Evolutionary conservation across 2,113 vertebrate species (phyloP), one percentile per base, ranked within the genome.

Genomic region (Glaucidium brasilianum): DNA sequence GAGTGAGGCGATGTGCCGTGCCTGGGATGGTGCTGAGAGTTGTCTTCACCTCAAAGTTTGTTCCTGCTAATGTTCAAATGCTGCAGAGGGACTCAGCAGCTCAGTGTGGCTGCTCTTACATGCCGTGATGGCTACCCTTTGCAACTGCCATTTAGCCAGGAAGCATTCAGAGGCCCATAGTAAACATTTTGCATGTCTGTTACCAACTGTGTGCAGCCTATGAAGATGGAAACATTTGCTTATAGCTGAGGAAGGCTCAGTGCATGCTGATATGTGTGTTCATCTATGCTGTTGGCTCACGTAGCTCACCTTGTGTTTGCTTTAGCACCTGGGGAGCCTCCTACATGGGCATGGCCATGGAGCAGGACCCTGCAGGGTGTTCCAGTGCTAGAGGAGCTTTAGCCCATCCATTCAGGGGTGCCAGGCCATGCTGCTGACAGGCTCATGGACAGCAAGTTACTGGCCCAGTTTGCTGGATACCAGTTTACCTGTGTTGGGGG

Each of bases 341-440:
- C 39, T 79, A 47, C 1, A 0, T 7, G 4, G 60, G 30, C 53
- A 83, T 1, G 1, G 56, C 78, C 2, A 0, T 30, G 22, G 49
- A 83, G 43, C 34, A 75, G 34, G n/a, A 15, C 63, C 27, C 45
- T 83, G 27, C 52, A 52, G n/a, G 8, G 27, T 75, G 25, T 88
- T 87, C 37, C 11, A 34, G 52, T 32, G 27, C 17, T 41, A 34
- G 59, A 63, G 50, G 37, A 77, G 60, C 30, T 84, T 86, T 69
- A 86, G 37, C 27, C 22, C 8, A 21, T 53, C 15, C 0, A 0
- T 66, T 78, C 25, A 45, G 18, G 53, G 39, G 21, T 78, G n/a
- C n/a, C 29, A 50, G 49, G 37, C 64, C 0, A 0, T 43, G 60
- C 50, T 89, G 59, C 56, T 75, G 80, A 21, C 52, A 81, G 58